phyloP scores from a whole-genome alignment of 37 sponge, comb jelly and placozoan genomes.

The Oscarella lobularis region DNA sequence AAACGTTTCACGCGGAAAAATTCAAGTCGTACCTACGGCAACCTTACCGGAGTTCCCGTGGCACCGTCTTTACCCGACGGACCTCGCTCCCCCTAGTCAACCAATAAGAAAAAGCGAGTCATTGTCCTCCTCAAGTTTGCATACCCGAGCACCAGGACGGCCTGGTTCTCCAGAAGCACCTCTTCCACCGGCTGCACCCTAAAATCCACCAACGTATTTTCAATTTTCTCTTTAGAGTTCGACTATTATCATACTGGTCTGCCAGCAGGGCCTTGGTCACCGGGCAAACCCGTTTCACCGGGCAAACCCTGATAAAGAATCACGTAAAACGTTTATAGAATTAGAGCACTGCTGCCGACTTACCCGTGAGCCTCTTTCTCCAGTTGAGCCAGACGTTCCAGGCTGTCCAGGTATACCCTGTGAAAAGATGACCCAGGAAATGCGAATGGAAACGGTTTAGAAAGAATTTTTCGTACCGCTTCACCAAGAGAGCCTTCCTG shows the following conservation, averaged over 20 bases:
- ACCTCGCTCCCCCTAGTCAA: too few species aligned
- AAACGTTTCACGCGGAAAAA: too few species aligned
- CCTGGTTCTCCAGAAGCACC: background rate
- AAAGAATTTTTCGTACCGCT: too few species aligned
- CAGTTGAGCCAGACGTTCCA: background rate
- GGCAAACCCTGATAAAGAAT: background rate
- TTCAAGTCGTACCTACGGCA: too few species aligned
- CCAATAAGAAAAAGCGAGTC: too few species aligned
- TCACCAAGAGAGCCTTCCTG: too few species aligned
- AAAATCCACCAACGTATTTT: background rate
- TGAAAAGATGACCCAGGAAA: background rate
- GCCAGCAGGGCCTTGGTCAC: background rate
- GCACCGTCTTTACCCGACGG: too few species aligned
- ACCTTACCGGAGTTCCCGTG: too few species aligned
- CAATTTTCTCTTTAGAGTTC: background rate
- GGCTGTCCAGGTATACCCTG: background rate
- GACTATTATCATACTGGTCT: background rate
- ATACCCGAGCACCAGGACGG: background rate
- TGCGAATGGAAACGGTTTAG: background rate
- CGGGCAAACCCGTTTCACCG: background rate
- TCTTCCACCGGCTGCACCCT: background rate
- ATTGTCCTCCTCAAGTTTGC: too few species aligned
- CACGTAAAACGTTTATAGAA: too few species aligned
- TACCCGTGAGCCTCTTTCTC: background rate
- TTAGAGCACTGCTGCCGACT: too few species aligned